Base-by-base conservation (phyloP, 2,113 vertebrate genomes). In the Xiphophorus hellerii region DNA sequence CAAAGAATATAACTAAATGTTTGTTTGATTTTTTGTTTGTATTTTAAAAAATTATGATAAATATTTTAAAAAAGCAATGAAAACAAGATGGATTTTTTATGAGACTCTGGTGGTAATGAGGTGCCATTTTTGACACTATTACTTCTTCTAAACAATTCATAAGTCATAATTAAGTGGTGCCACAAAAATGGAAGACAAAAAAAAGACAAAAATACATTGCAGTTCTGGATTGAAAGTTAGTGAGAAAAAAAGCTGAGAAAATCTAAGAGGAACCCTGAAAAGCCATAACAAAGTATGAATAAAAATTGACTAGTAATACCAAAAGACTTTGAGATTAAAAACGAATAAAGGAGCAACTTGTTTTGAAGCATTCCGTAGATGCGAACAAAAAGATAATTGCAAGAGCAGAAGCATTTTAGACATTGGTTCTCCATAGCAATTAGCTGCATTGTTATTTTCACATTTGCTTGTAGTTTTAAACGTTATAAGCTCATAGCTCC, bases 401-500 rank as follows among this genome's bases (percentile, higher is more conserved):
- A 58, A 58, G 17, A 48, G 29, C 8, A 30, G 31, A 39, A 25
- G 9, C 61, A 33, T 51, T 22, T 33, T 5, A 58, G 69, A 27
- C n/a, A 51, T 80, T 28, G 44, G 62, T 51, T 84, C 76, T 69
- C 74, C 61, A 33, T 74, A 42, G 54, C 33, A 25, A 64, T 81
- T 71, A 77, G 29, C 37, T 62, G 31, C 31, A 15, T 66, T 66
- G 69, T 87, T 83, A 76, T 80, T 84, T 71, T 58, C 82, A 65
- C 77, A 73, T 80, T 79, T 80, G 65, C 54, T 54, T 31, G n/a
- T 15, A 14, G 65, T 61, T 71, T 84, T 76, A 77, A 82, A 80
- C 31, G 66, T 58, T 69, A 30, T 28, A 31, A 69, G 58, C 69
- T 51, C 66, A 71, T 60, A 66, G 78, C 51, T 72, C 28, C 29